These are phyloP conservation scores for Gastrophysa polygoni DNA, from an alignment of 2,888 invertebrate genomes.

Conservation along the genomic window DNA sequence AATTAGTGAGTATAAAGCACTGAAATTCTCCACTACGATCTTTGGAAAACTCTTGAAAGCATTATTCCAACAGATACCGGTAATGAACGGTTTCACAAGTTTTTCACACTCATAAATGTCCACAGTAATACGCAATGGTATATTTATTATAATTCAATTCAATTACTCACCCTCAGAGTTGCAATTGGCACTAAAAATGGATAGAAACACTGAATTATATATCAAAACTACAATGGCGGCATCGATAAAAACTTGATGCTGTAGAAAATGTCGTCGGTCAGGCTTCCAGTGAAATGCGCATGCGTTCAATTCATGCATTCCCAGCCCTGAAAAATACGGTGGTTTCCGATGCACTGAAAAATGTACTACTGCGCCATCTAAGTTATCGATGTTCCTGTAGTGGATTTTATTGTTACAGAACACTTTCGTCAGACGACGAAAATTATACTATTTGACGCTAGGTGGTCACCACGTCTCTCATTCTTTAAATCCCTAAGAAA, in stretches of 20 bases:
- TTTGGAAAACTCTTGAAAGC: neutral
- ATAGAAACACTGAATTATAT: conserved; percentile 28
- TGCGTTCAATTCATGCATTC: neutral
- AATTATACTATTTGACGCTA: neutral
- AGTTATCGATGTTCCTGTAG: too few relatives aligned
- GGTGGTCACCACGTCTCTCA: too few relatives aligned
- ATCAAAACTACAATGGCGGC: conserved; percentile 41
- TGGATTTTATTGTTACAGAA: too few relatives aligned
- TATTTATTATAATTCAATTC: neutral
- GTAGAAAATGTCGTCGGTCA: conserved; percentile 30
- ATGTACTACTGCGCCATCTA: conserved; percentile 23
- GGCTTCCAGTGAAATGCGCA: neutral
- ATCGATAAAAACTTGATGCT: conserved; percentile 37
- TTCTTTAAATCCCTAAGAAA: too few relatives aligned
- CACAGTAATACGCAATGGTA: neutral
- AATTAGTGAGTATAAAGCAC: too few relatives aligned
- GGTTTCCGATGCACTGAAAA: neutral
- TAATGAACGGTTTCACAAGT: neutral
- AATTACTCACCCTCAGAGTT: conserved; percentile 22
- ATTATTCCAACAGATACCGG: neutral
- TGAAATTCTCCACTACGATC: too few relatives aligned
- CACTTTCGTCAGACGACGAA: neutral
- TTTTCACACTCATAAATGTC: neutral
- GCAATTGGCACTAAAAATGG: conserved; percentile 11
- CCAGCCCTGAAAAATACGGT: neutral